Evolutionary conservation across 2,113 vertebrate species (phyloP), one percentile per base, ranked within the genome.

Genomic region (Corythornis cristatus): DNA sequence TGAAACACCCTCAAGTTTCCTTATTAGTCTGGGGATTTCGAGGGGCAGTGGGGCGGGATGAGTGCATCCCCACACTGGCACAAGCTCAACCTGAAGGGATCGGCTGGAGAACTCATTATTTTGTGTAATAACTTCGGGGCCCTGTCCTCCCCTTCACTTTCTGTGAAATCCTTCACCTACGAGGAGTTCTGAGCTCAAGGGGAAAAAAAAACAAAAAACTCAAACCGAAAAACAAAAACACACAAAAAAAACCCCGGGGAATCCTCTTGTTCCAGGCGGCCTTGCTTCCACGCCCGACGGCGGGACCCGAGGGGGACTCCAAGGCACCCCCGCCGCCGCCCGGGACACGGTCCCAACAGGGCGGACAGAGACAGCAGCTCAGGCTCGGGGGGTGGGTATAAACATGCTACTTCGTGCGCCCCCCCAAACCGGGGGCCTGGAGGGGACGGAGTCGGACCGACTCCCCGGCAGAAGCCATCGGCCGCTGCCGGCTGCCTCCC

Each of bases 71-170:
- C 14, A 51, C 68, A 43, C 86, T 78, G 88, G 80, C 90, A 77
- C 88, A 22, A 21, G 40, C 92, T 80, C 93, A 86, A 62, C 66
- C 81, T 77, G 42, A 68, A 84, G 70, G 78, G 71, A 81, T 78
- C 80, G 73, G 53, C 90, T 94, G 93, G 76, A 93, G 89, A 94
- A 93, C 89, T 93, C 95, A 95, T 95, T 95, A 94, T 68, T 90
- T 88, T 20, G 54, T 90, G 67, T 57, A 89, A 93, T 93, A 92
- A 92, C 88, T 84, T 84, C 89, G 94, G 93, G 96, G 90, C 91
- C 92, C 57, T 81, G 77, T 94, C 89, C 76, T 86, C 78, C 88
- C 92, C 60, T 82, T 81, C 70, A 0, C 54, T 75, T 78, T 88
- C 83, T 40, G 61, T 71, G 58, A 91, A 83, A 78, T 54, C n/a